Evolutionary conservation across 2,888 invertebrate species (phyloP).

Genomic region (Epirrhoe alternata): DNA sequence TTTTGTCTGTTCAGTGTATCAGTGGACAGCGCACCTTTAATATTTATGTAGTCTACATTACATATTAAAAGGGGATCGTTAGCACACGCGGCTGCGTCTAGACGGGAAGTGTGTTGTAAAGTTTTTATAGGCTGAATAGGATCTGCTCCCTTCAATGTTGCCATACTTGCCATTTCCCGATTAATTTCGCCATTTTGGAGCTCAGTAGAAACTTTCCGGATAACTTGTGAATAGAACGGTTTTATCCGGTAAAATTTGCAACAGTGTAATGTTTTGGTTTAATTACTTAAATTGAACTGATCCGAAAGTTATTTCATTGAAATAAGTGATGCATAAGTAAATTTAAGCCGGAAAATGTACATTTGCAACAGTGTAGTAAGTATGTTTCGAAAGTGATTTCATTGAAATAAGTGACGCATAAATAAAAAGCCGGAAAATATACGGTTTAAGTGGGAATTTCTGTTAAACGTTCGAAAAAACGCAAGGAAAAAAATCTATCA

Average conservation of each 20-base stretch:
- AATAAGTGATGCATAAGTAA: neutral
- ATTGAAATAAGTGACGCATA: neutral
- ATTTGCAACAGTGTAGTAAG: neutral
- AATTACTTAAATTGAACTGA: no score
- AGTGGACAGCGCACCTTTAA: conserved; percentile 16
- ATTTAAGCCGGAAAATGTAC: neutral
- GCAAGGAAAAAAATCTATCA: neutral
- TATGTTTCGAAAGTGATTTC: neutral
- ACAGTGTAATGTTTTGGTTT: no score
- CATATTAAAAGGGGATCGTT: conserved; percentile 67
- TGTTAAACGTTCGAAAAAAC: neutral
- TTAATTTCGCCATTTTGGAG: conserved; percentile 34
- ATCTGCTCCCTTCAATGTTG: conserved; percentile 48
- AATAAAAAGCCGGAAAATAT: neutral
- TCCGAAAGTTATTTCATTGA: neutral
- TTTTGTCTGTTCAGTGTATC: neutral
- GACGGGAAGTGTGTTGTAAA: conserved; percentile 67
- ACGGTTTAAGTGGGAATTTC: neutral
- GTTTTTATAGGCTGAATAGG: conserved; percentile 63
- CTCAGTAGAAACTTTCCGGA: conserved; percentile 29
- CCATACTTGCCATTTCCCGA: conserved; percentile 39
- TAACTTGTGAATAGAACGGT: conserved; percentile 24
- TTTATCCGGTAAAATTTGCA: neutral
- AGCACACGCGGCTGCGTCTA: conserved; percentile 66
- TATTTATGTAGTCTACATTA: conserved; percentile 47